Evolutionary conservation across 2,888 invertebrate genomes (phyloP), one percentile per base, ranked within the genome.

Genomic region (Sthenelais limicola): DNA sequence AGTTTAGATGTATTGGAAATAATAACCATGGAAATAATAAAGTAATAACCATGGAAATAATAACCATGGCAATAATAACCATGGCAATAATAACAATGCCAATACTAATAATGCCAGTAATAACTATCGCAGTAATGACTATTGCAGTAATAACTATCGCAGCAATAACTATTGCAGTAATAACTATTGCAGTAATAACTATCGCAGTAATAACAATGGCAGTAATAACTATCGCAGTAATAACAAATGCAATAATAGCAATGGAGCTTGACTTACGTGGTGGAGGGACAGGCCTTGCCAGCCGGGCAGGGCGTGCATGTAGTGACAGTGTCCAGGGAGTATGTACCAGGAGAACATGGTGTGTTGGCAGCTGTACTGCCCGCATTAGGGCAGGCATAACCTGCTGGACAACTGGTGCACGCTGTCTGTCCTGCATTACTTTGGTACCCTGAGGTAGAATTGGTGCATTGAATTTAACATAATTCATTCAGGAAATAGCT

Each of bases 261-360:
- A n/a, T n/a, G n/a, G n/a, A n/a, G n/a, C n/a, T n/a, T 5, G 7
- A 70, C 71, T 71, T 62, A 71, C 71, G 56, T 43, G 1, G 48
- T 43, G 3, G 33, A 74, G n/a, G 84, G 81, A 74, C 86, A 86
- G 72, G 80, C 80, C 47, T 80, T 78, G 18, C 83, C 83, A 2
- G 74, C 67, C 3, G 86, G 86, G 79, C 86, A 86, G 0, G 82
- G 76, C 18, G 80, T 80, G 77, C 86, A 86, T 51, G 85, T 81
- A 28, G 80, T 81, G 30, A 81, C 82, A 47, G 82, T 82, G 2
- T 78, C 82, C 12, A 75, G 67, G 1, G 86, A 83, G 72, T 82
- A 86, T 0, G 78, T 77, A 52, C 86, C 86, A n/a, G 75, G 72
- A 0, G 71, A 54, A 78, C 86, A 86, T 0, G 76, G 58, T 24